phyloP scores from a whole-genome alignment of 1,140 invertebrate genomes.

The Andricus grossulariae region DNA sequence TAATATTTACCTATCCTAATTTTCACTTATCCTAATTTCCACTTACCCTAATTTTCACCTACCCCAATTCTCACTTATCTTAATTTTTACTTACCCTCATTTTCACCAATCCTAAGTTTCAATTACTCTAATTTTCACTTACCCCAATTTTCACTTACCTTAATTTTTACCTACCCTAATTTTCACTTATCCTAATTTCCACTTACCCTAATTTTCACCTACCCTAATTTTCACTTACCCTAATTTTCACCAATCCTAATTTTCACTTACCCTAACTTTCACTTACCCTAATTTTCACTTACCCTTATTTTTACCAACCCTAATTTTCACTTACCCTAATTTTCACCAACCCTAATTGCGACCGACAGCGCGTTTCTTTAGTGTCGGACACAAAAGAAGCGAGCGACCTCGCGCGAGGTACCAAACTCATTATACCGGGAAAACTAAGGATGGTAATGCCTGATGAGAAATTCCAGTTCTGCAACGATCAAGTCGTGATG shows the following conservation, averaged over 20 bases:
- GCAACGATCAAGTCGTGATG: not conserved
- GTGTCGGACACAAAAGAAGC: conserved; percentile 13
- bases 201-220: no score
- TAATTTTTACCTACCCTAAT: no score
- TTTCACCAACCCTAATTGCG: conserved; percentile 33
- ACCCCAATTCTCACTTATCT: not conserved
- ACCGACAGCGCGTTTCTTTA: conserved; percentile 37
- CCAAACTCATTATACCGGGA: conserved; percentile 44
- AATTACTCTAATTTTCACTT: no score
- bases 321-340: not conserved
- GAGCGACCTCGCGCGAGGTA: conserved; percentile 36
- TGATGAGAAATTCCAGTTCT: conserved; percentile 5
- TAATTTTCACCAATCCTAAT: no score
- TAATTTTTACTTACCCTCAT: conserved; percentile 42
- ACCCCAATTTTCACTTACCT: no score
- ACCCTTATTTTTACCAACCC: conserved; percentile 16
- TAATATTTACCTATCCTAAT: no score
- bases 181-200: no score
- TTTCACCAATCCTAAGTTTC: conserved; percentile 7
- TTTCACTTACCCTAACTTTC: no score
- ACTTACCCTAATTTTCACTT: no score
- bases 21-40: no score
- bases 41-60: no score
- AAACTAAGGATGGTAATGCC: conserved; percentile 1
- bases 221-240: no score